Conservation (phyloP, 2,888 invertebrate species). For the Drosophila cyrtoloma region DNA sequence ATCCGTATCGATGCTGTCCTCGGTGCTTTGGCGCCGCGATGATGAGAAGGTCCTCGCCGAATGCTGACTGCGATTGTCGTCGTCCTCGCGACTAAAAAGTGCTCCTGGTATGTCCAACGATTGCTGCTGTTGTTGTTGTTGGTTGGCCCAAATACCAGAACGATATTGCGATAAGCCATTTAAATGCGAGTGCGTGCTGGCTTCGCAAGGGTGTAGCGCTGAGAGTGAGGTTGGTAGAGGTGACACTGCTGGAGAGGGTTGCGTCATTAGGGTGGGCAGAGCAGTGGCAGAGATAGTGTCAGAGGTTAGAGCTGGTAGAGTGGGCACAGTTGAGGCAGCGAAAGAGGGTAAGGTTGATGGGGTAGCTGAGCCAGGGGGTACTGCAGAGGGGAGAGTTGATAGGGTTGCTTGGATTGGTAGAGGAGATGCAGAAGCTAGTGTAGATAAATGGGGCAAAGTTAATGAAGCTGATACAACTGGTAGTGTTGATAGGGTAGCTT, state of each 20-base stretch:
- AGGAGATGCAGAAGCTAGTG: neutral
- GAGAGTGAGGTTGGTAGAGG: neutral
- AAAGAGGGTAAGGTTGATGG: neutral
- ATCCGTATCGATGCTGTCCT: constrained; percentile 96
- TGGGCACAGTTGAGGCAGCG: neutral
- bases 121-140: constrained; percentile 67
- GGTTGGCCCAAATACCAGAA: constrained; percentile 87
- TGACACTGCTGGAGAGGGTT: neutral
- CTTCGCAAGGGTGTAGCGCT: neutral
- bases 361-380: neutral
- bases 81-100: constrained; percentile 87
- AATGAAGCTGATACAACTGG: neutral
- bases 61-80: constrained; percentile 94
- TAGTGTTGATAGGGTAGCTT: neutral
- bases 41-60: constrained; percentile 95
- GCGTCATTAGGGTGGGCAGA: neutral
- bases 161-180: constrained; percentile 15
- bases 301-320: neutral
- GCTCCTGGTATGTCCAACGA: constrained; percentile 90
- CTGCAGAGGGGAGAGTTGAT: neutral
- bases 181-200: neutral
- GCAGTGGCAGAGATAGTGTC: neutral
- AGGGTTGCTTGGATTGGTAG: neutral
- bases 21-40: constrained; percentile 94
- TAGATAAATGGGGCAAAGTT: neutral